These are phyloP conservation scores for Acipenser ruthenus DNA, from an alignment of 2,797 vertebrate species.

Conservation along the genomic window DNA sequence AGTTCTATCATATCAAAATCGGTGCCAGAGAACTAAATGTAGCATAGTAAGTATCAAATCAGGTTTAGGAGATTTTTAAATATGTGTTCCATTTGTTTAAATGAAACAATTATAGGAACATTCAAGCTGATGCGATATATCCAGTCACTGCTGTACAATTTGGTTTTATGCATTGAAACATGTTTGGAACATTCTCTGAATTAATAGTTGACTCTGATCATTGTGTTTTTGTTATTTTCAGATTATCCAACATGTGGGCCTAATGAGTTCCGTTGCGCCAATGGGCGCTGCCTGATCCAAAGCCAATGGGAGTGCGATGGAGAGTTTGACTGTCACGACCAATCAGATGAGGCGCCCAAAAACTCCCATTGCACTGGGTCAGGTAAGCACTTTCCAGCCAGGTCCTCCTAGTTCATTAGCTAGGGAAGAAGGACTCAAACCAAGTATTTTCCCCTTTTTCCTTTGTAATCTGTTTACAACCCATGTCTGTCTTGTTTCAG, in stretches of 20 bases:
- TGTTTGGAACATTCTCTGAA: too few species aligned
- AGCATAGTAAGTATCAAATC: too few species aligned
- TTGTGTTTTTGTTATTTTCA: slow-evolving; percentile 32
- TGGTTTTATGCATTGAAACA: too few species aligned
- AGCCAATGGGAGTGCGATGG: slow-evolving; percentile 90
- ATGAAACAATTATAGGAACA: too few species aligned
- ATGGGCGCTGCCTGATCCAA: slow-evolving; percentile 87
- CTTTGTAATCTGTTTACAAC: not conserved
- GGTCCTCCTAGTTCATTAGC: not conserved
- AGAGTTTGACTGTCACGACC: slow-evolving; percentile 90
- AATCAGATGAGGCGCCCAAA: slow-evolving; percentile 86
- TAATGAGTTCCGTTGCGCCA: slow-evolving; percentile 84
- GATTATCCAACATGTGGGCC: slow-evolving; percentile 86
- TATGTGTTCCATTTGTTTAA: too few species aligned
- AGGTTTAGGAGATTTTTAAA: too few species aligned
- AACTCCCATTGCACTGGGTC: slow-evolving; percentile 78
- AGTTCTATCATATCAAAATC: too few species aligned
- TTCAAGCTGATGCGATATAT: too few species aligned
- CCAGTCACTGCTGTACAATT: too few species aligned
- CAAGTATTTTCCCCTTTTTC: not conserved
- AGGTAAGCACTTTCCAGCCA: slow-evolving; percentile 44
- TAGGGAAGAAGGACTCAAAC: too few species aligned
- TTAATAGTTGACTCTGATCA: too few species aligned
- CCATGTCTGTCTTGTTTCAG: slow-evolving; percentile 41
- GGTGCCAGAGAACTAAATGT: too few species aligned